Evolutionary conservation across 2,113 vertebrate genomes (phyloP), one percentile per base, ranked within the genome.

Genomic region (Fulmarus glacialis): DNA sequence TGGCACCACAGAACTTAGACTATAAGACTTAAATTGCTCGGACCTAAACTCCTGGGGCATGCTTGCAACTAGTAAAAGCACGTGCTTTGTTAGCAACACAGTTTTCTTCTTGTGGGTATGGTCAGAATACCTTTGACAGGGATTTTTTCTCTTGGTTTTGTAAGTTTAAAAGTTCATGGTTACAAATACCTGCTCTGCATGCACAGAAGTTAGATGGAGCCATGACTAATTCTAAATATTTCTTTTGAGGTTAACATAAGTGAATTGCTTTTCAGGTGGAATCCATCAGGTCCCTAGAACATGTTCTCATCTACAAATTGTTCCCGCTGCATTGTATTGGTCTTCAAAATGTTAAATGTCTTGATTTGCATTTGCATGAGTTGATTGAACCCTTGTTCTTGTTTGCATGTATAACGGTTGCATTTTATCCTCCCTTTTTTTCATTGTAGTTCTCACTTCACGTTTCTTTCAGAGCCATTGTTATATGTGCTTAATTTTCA

Each of bases 311-410:
- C 75, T 82, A 91, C 58, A 52, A 24, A 74, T 80, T 85, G 8
- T 24, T 88, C 60, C 62, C 68, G 68, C 32, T 87, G 56, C 82
- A 79, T 72, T 94, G 64, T 93, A 45, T 67, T 82, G 58, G 72
- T 62, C 36, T 82, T 77, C 60, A 70, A 93, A 86, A 96, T 75
- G 56, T 75, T 78, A 91, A 80, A 89, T 50, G 43, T 80, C 75
- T 80, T 87, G 62, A 96, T 97, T 94, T 95, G 24, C 80, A 87
- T 96, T 88, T 94, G 53, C 68, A 77, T 72, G 55, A 90, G 38
- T 62, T 96, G 89, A 93, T 81, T 96, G 80, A 83, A 87, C 29
- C 34, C 62, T 95, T 95, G 63, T 77, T 90, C 62, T 87, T 87
- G 26, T 80, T 87, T 82, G 73, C 90, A 40, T 72, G 68, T 19